phyloP scores from a whole-genome alignment of 1,140 invertebrate species.

The Pogonognathellus flavescens region DNA sequence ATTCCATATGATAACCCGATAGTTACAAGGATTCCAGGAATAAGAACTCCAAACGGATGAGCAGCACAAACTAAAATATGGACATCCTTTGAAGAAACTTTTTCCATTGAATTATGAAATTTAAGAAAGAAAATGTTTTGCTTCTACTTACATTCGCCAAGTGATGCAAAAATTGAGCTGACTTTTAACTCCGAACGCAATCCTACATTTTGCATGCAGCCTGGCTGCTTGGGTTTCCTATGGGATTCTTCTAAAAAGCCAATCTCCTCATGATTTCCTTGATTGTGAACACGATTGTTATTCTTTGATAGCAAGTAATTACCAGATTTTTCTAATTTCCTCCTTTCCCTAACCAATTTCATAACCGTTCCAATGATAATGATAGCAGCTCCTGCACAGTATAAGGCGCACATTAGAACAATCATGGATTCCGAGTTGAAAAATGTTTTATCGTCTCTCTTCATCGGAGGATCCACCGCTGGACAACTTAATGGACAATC shows the following conservation, averaged over 20 bases:
- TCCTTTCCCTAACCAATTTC: slow-evolving; percentile 13
- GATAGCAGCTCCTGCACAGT: slow-evolving; percentile 68
- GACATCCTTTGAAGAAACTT: not conserved
- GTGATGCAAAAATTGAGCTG: slow-evolving; percentile 82
- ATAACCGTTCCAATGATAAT: slow-evolving; percentile 58
- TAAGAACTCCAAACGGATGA: slow-evolving; percentile 66
- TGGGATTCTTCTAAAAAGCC: slow-evolving; percentile 7
- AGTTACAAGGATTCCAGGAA: slow-evolving; percentile 64
- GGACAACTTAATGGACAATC: slow-evolving; percentile 81
- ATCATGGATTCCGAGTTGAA: slow-evolving; percentile 69
- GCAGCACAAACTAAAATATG: slow-evolving; percentile 70
- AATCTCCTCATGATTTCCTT: slow-evolving; percentile 37
- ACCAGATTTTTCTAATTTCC: slow-evolving; percentile 35
- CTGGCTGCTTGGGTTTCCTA: not conserved
- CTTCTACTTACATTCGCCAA: slow-evolving; percentile 77
- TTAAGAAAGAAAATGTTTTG: slow-evolving; percentile 1
- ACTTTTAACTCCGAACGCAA: slow-evolving; percentile 82
- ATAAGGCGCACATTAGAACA: slow-evolving; percentile 70
- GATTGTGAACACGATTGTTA: not conserved
- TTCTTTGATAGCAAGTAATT: slow-evolving; percentile 6
- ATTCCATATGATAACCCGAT: slow-evolving; percentile 78
- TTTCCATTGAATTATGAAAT: not conserved
- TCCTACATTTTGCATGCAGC: slow-evolving; percentile 81
- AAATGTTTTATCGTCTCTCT: slow-evolving; percentile 69
- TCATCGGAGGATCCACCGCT: slow-evolving; percentile 71